Conservation (phyloP, 30 jellyfish, hydroid and myxozoan genomes). For the Aurelia aurita complex sp. Pacific region DNA sequence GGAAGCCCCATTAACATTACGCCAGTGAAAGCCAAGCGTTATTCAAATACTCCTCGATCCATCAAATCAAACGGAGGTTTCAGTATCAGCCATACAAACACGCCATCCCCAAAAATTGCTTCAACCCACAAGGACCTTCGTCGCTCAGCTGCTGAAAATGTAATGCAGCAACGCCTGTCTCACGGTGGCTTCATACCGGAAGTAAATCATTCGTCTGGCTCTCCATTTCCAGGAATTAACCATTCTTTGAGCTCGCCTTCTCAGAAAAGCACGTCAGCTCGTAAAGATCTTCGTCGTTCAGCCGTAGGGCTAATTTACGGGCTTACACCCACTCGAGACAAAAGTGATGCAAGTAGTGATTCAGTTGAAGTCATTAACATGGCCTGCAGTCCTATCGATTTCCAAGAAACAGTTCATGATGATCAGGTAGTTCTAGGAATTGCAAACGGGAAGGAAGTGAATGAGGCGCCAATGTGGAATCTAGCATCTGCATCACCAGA, state of each 20-base stretch:
- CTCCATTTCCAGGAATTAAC: too few species aligned
- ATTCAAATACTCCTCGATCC: neutral
- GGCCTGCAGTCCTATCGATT: slow-evolving; percentile 44
- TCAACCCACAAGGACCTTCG: too few species aligned
- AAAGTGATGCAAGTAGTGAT: neutral
- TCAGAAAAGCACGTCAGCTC: neutral
- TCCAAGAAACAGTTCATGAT: neutral
- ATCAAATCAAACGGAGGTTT: neutral
- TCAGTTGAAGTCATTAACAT: slow-evolving; percentile 47
- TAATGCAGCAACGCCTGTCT: too few species aligned
- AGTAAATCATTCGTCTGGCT: too few species aligned
- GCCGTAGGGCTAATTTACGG: slow-evolving; percentile 44
- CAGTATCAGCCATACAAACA: neutral
- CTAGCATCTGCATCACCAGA: neutral
- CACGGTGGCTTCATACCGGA: too few species aligned
- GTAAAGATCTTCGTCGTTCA: slow-evolving; percentile 30
- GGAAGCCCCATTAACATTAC: slow-evolving; percentile 25
- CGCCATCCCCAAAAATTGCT: too few species aligned
- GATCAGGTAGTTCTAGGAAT: too few species aligned
- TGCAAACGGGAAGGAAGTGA: too few species aligned
- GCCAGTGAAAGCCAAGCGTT: neutral
- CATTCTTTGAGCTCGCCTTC: too few species aligned
- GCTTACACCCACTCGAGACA: neutral
- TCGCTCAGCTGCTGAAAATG: too few species aligned
- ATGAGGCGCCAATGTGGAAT: too few species aligned